Conservation (phyloP, 2,113 vertebrate species). For the Copsychus sechellarum region DNA sequence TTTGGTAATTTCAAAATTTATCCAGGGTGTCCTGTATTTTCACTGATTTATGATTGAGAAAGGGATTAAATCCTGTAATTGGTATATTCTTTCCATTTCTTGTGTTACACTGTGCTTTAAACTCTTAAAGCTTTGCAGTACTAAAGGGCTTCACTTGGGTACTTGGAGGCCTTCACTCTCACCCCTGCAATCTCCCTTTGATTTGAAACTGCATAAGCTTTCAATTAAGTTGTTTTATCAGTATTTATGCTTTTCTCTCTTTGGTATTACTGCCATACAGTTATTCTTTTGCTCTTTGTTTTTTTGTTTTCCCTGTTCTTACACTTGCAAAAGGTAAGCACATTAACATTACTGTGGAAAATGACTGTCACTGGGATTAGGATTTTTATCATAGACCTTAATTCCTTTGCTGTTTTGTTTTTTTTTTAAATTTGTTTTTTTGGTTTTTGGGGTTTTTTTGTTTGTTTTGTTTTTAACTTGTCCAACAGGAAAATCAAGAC, state of each 20-base stretch:
- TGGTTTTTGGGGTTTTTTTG: background rate
- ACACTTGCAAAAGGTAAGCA: background rate
- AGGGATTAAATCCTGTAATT: background rate
- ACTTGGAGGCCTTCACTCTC: background rate
- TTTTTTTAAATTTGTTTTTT: background rate
- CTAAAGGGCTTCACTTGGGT: background rate
- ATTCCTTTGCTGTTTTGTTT: no score
- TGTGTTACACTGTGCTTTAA: background rate
- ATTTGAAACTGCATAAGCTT: background rate
- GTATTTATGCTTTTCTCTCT: rapidly evolving
- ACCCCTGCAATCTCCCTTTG: background rate
- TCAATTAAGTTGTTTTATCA: background rate
- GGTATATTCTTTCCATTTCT: background rate
- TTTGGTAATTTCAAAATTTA: background rate
- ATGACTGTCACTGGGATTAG: background rate
- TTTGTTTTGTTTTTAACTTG: background rate
- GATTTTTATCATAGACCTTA: background rate
- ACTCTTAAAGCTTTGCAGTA: background rate
- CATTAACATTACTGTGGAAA: background rate
- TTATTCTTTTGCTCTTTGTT: background rate
- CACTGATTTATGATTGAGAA: background rate
- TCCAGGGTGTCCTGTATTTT: background rate
- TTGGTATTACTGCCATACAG: background rate
- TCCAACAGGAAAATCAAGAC: background rate
- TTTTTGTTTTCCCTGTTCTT: background rate